These are phyloP conservation scores for Agapornis canus DNA, from an alignment of 2,797 vertebrate genomes.

Conservation along the genomic window DNA sequence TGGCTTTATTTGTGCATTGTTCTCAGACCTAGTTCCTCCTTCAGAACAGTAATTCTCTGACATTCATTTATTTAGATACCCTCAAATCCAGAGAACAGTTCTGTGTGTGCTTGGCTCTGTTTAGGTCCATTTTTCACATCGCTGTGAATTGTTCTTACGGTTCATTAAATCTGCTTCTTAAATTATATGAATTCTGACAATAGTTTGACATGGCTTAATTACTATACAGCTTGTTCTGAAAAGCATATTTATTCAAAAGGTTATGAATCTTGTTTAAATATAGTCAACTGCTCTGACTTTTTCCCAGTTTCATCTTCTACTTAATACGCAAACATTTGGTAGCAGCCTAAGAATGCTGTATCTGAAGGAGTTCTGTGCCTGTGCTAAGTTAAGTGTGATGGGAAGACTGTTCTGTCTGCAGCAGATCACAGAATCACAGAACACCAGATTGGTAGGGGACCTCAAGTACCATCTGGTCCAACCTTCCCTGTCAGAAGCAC, in stretches of 20 bases:
- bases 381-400: neutral
- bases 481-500: neutral
- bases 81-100: neutral
- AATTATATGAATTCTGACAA: neutral
- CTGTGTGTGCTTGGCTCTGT: neutral
- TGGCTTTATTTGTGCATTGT: neutral
- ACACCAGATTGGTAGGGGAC: neutral
- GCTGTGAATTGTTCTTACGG: neutral
- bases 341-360: neutral
- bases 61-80: neutral
- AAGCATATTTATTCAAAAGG: conserved; percentile 16
- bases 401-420: neutral
- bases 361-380: neutral
- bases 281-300: neutral
- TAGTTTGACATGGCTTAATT: neutral
- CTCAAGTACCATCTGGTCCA: neutral
- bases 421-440: neutral
- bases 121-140: neutral
- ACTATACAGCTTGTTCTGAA: neutral
- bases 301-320: neutral
- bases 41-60: neutral
- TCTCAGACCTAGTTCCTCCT: neutral
- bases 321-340: neutral
- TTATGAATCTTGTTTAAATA: conserved; percentile 14
- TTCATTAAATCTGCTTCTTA: neutral